Percentiles rank a stretch among this genome's conserved stretches.
These are phyloP conservation scores for Australoheros facetus DNA, from an alignment of 2,797 vertebrate species.

Conservation along the genomic window DNA sequence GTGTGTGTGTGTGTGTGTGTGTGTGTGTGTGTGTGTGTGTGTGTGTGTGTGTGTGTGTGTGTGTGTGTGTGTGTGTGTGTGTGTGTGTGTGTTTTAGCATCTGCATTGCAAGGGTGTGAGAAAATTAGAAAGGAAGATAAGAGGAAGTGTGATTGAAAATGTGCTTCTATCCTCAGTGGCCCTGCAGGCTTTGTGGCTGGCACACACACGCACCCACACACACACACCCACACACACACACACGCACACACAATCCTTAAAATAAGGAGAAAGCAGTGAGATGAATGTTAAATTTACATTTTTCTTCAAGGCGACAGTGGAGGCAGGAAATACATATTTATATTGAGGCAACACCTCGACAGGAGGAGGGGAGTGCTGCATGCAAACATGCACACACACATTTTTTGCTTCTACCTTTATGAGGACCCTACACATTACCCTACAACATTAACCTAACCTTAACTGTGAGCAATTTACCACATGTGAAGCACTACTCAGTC, in stretches of 20 bases:
- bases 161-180: constrained; percentile 43
- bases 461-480: neutral
- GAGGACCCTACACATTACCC: neutral
- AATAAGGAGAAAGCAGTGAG: constrained; percentile 26
- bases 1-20: constrained; percentile 26
- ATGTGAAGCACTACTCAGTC: neutral
- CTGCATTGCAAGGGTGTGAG: constrained; percentile 28
- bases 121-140: constrained; percentile 58
- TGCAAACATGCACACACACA: neutral
- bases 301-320: constrained; percentile 28
- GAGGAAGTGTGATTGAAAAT: constrained; percentile 52
- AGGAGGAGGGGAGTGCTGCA: neutral
- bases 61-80: constrained; percentile 30
- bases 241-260: neutral
- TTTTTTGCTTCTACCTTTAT: neutral
- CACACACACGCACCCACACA: neutral
- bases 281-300: constrained; percentile 46
- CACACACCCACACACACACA: constrained; percentile 7
- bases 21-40: constrained; percentile 24
- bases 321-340: constrained; percentile 60
- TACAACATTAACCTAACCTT: neutral
- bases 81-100: constrained; percentile 17
- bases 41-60: constrained; percentile 22
- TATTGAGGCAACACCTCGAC: constrained; percentile 20
- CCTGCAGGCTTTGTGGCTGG: constrained; percentile 39